Evolutionary conservation across 2,888 invertebrate genomes (phyloP).

Genomic region (Palloptera scutellata): DNA sequence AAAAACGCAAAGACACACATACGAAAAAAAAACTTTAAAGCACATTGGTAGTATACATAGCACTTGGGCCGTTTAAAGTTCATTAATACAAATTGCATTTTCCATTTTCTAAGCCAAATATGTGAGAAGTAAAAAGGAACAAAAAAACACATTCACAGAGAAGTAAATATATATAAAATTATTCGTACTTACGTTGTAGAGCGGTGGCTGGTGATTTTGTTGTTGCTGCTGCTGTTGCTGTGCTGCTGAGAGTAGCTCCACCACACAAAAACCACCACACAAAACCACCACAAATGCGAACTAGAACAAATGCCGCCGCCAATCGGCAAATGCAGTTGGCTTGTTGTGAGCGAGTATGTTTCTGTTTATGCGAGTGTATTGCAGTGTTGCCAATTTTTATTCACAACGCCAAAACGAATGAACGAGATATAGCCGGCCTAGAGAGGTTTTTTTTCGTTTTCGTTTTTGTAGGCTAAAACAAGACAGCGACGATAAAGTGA

Average conservation of each 20-base stretch:
- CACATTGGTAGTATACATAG: neutral
- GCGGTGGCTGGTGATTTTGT: too few relatives aligned
- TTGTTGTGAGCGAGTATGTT: slow-evolving; percentile 3
- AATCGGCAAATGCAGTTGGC: slow-evolving; percentile 1
- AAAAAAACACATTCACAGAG: slow-evolving; percentile 1
- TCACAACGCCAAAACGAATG: slow-evolving; percentile 15
- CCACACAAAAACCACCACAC: too few relatives aligned
- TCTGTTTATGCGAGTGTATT: neutral
- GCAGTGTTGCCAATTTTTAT: slow-evolving; percentile 31
- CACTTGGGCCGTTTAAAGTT: slow-evolving; percentile 19
- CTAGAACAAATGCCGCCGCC: too few relatives aligned
- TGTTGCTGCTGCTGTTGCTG: too few relatives aligned
- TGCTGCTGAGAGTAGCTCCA: too few relatives aligned
- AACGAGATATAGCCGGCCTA: neutral
- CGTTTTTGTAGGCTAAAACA: too few relatives aligned
- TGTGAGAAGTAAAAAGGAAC: neutral
- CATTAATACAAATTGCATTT: slow-evolving; percentile 28
- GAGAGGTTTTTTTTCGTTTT: too few relatives aligned
- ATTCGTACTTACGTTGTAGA: too few relatives aligned
- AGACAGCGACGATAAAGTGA: too few relatives aligned
- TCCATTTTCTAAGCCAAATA: slow-evolving; percentile 1
- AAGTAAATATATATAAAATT: neutral
- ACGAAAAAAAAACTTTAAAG: too few relatives aligned
- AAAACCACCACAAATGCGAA: too few relatives aligned
- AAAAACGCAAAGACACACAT: neutral